Base-by-base conservation (phyloP, 2,888 invertebrate genomes). In the Pharmacophagus antenor region DNA sequence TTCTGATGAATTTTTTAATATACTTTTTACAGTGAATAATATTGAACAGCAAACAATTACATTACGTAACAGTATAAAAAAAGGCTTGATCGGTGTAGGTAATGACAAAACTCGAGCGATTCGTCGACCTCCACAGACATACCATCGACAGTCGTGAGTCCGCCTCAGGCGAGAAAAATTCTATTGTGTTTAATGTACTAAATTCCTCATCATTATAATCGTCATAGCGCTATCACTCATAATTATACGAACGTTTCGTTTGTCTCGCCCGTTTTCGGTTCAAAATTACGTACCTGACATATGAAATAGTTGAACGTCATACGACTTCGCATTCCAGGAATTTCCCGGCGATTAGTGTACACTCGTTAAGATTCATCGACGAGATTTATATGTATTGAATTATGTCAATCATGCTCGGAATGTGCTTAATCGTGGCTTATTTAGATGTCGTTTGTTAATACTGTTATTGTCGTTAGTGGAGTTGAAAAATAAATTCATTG, bases 111-210 rank as follows among this genome's bases (percentile, higher is more conserved):
- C 20, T 22, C 41, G 44, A 58, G 41, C 53, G 47, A 53, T 53
- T 58, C 41, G 53, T 47, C 49, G 49, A 50, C 58, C 53, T 41
- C 53, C 41, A 21, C 58, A 21, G 58, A 46, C 51, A 58, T 58
- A 58, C 63, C 57, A 71, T 70, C 70, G 70, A 74, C 75, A 17
- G n/a, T 80, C 80, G 82, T 80, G 80, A 80, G 81, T 82, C 74
- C 78, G 84, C 82, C 85, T 82, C 79, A 79, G 79, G 82, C 73
- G 76, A 84, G 84, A 88, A 87, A 87, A 85, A 87, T 84, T 87
- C 85, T 88, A 86, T 85, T 85, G 88, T 88, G 85, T 82, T 84
- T 85, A 84, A 82, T 82, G 85, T 86, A 86, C 88, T 83, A 80
- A 87, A 89, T 88, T 85, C 85, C 82, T 80, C 81, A 80, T 84